Conservation (phyloP, 2,113 vertebrate species). For the Ciconia maguari region DNA sequence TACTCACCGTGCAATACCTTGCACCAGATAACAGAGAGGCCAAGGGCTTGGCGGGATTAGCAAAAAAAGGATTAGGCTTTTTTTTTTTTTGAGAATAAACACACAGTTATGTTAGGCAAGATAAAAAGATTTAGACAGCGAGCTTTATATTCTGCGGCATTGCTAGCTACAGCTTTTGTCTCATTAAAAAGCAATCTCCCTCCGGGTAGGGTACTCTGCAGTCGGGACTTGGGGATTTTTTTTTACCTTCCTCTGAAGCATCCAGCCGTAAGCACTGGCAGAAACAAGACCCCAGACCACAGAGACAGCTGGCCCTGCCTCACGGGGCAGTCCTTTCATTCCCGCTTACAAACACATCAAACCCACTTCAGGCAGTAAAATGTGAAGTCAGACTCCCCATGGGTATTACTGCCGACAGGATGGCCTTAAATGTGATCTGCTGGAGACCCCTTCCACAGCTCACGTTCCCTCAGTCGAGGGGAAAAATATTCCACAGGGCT, state of each 20-base stretch:
- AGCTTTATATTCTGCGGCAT: neutral
- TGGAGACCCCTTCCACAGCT: neutral
- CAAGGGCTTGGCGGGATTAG: neutral
- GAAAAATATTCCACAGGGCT: neutral
- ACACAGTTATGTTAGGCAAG: neutral
- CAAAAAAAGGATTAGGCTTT: neutral
- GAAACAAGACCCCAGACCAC: slow-evolving; percentile 7
- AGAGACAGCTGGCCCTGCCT: neutral
- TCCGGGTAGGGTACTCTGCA: neutral
- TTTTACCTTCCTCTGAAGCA: slow-evolving; percentile 66
- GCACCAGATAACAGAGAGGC: neutral
- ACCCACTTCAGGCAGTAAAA: neutral
- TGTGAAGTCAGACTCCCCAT: neutral
- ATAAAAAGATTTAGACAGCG: neutral
- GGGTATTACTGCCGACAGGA: neutral
- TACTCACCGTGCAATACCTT: neutral
- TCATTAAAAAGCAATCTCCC: neutral
- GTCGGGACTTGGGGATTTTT: neutral
- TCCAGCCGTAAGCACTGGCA: slow-evolving; percentile 39
- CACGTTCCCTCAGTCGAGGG: neutral
- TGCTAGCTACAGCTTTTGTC: neutral
- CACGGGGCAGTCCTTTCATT: rapidly evolving
- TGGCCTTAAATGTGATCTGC: neutral
- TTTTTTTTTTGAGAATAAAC: neutral
- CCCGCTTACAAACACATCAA: neutral